A percentile compares a stretch with the other conserved stretches of the same genome.
phyloP scores from a whole-genome alignment of 2,113 vertebrate genomes.

The Pteropus alecto region DNA sequence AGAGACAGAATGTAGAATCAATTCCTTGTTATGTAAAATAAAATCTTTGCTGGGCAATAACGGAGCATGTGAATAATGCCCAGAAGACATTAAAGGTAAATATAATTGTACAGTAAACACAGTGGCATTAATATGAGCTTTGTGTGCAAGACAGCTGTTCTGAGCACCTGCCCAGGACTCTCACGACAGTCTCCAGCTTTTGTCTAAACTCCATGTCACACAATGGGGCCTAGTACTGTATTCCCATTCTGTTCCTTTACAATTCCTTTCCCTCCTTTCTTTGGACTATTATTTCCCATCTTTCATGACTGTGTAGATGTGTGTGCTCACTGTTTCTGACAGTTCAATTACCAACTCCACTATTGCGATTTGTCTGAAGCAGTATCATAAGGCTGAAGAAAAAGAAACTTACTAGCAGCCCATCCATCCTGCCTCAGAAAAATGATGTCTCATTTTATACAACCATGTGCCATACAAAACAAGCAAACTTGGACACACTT shows the following conservation, averaged over 20 bases:
- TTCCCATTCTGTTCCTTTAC: not conserved
- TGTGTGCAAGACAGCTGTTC: slow-evolving; percentile 71
- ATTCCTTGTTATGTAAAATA: slow-evolving; percentile 4
- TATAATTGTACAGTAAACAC: slow-evolving; percentile 74
- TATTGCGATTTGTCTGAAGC: not conserved
- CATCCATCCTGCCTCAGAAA: not conserved
- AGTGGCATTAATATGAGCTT: slow-evolving; percentile 59
- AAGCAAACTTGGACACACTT: not conserved
- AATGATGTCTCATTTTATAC: not conserved
- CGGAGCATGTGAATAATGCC: slow-evolving; percentile 65
- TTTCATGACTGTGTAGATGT: not conserved
- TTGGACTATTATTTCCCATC: not conserved
- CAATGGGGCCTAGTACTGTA: not conserved
- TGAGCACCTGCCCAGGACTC: slow-evolving; percentile 68
- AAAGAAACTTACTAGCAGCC: not conserved
- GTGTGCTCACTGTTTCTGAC: not conserved
- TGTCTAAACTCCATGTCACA: not conserved
- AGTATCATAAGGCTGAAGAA: not conserved
- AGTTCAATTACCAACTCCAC: not conserved
- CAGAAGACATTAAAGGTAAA: slow-evolving; percentile 66
- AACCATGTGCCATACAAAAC: not conserved
- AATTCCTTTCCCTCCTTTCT: not conserved
- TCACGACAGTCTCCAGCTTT: slow-evolving; percentile 37
- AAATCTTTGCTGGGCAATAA: slow-evolving; percentile 47
- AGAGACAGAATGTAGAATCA: not conserved